These are phyloP conservation scores for Acanthosepion esculentum DNA, from an alignment of 2,888 invertebrate species.

Conservation along the genomic window DNA sequence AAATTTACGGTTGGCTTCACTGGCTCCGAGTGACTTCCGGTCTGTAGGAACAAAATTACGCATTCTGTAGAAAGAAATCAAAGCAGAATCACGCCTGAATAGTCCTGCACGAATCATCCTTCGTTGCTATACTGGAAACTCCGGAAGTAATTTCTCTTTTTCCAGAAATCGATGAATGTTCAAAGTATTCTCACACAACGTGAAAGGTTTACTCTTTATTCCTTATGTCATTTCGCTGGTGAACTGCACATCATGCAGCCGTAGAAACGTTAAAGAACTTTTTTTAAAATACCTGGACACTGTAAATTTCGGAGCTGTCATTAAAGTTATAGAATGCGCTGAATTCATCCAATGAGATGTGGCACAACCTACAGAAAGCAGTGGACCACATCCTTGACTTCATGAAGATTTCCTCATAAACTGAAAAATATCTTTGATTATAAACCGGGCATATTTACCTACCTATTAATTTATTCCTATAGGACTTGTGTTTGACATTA, in stretches of 20 bases:
- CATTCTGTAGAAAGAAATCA: neutral
- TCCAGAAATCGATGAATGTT: neutral
- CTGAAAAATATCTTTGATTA: no score
- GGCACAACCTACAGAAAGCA: no score
- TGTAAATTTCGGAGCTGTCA: no score
- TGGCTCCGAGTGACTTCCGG: neutral
- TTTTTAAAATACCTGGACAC: no score
- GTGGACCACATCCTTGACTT: no score
- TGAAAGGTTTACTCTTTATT: neutral
- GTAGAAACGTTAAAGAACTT: neutral
- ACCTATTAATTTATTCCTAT: no score
- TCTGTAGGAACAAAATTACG: neutral
- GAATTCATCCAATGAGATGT: no score
- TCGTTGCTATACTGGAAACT: neutral
- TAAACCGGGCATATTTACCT: no score
- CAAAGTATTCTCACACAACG: neutral
- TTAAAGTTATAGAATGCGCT: no score
- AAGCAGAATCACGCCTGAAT: neutral
- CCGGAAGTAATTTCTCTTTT: neutral
- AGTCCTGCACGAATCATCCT: neutral
- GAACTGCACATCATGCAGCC: neutral
- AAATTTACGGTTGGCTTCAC: neutral
- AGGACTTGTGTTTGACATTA: no score
- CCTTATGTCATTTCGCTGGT: neutral
- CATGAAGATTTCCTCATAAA: no score